Percentiles rank a stretch among this genome's conserved stretches.
These are phyloP conservation scores for Panorpa germanica DNA, from an alignment of 2,888 invertebrate genomes.

Conservation along the genomic window DNA sequence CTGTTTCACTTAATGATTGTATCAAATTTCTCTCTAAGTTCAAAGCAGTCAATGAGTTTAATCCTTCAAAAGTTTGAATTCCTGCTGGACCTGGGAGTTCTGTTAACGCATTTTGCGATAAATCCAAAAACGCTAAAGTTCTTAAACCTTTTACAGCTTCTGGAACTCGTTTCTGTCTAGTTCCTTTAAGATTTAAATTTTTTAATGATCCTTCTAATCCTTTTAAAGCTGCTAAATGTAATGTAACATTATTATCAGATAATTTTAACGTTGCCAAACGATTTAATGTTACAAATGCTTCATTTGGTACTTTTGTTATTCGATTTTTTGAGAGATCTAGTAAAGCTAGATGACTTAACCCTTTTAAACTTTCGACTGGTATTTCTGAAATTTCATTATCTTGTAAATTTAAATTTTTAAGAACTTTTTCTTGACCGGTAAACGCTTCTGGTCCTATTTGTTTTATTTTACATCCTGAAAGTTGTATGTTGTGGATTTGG, in stretches of 20 bases:
- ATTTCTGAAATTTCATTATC: conserved; percentile 65
- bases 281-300: conserved; percentile 51
- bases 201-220: conserved; percentile 67
- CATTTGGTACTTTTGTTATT: conserved; percentile 49
- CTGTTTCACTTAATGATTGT: conserved; percentile 51
- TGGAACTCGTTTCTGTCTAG: conserved; percentile 61
- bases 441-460: conserved; percentile 56
- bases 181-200: conserved; percentile 79
- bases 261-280: conserved; percentile 66
- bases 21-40: conserved; percentile 79
- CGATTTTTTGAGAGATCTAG: conserved; percentile 72
- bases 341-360: conserved; percentile 49
- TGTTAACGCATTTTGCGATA: conserved; percentile 73
- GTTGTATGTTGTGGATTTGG: conserved; percentile 62
- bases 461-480: conserved; percentile 63
- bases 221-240: conserved; percentile 48
- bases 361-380: conserved; percentile 51
- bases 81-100: conserved; percentile 57
- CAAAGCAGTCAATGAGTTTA: conserved; percentile 66
- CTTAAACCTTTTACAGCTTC: conserved; percentile 57
- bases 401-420: conserved; percentile 71
- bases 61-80: conserved; percentile 48
- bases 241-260: conserved; percentile 70
- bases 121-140: conserved; percentile 69
- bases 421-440: conserved; percentile 57